Evolutionary conservation across 2,888 invertebrate genomes (phyloP), one percentile per base, ranked within the genome.

Genomic region (Cheilosia variabilis): DNA sequence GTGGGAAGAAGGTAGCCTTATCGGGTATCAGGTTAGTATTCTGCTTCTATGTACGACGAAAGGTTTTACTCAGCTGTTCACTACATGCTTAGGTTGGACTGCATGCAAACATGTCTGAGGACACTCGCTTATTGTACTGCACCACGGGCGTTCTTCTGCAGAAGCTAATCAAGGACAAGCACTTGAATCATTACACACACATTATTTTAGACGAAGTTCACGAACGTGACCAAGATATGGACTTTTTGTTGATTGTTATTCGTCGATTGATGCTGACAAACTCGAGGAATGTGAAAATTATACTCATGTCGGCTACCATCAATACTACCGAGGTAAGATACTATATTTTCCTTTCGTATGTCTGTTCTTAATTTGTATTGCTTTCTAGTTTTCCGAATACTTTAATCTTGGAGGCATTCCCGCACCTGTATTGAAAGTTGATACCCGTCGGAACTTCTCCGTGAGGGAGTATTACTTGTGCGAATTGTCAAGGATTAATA

Each of bases 301-400:
- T 99, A 65, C 93, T 99, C 2, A 99, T 99, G 98, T 98, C 98
- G 0, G 99, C 99, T 0, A 98, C 99, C 1, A 95, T 98, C 88
- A 95, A 98, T 89, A 94, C 95, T 0, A 92, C 94, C 2, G 93
- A 89, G 87, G 91, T 90, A 52, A 62, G 31, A n/a, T 15, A 1
- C 27, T 4, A 7, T 7, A 47, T 27, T n/a, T 10, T 10, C 15
- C 24, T 9, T 31, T 7, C 13, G 37, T 37, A 4, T 17, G 1
- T 34, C n/a, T 41, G 19, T 13, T 27, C 5, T 6, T 41, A 41
- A 10, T n/a, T 65, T 73, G 0, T 53, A 15, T 68, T n/a, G 50
- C 1, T 79, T 87, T 87, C 0, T 76, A 91, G 88, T 91, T 92
- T 87, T 84, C 90, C 0, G 89, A 91, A 1, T 92, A 92, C 82